Base-by-base conservation (phyloP, 2,113 vertebrate genomes). In the Onychostoma macrolepis region DNA sequence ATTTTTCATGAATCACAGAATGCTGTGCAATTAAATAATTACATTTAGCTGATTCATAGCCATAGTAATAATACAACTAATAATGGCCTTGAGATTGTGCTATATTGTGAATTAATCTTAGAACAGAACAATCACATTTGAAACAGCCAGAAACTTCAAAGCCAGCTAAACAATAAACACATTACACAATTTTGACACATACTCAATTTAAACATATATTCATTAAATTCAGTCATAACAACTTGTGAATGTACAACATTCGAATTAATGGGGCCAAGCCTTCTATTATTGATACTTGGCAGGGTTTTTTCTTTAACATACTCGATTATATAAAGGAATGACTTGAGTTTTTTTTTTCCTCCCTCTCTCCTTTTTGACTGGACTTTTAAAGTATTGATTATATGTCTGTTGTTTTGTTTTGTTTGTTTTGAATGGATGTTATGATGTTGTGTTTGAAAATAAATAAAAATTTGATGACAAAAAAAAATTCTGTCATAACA, bases 401-500 rank as follows among this genome's bases (percentile, higher is more conserved):
- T n/a, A n/a, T n/a, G n/a, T n/a, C n/a, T n/a, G n/a, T n/a, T n/a
- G n/a, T n/a, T n/a, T n/a, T n/a, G n/a, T n/a, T n/a, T n/a, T n/a
- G n/a, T n/a, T n/a, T n/a, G n/a, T n/a, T n/a, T n/a, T n/a, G n/a
- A n/a, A n/a, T n/a, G n/a, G n/a, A n/a, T n/a, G n/a, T n/a, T n/a
- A n/a, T n/a, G n/a, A n/a, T n/a, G n/a, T n/a, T n/a, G n/a, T n/a
- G n/a, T n/a, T n/a, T n/a, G n/a, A n/a, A n/a, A n/a, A n/a, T n/a
- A n/a, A n/a, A n/a, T n/a, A n/a, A n/a, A n/a, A n/a, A n/a, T n/a
- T n/a, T n/a, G n/a, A n/a, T n/a, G n/a, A n/a, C n/a, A n/a, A n/a
- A n/a, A n/a, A n/a, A n/a, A 38, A 80, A 58, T 80, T 38, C 9
- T 26, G 30, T 24, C 33, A 83, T 21, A 87, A 94, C 94, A 92